Base-by-base conservation (phyloP, 2,797 vertebrate genomes). In the Balearica regulorum region DNA sequence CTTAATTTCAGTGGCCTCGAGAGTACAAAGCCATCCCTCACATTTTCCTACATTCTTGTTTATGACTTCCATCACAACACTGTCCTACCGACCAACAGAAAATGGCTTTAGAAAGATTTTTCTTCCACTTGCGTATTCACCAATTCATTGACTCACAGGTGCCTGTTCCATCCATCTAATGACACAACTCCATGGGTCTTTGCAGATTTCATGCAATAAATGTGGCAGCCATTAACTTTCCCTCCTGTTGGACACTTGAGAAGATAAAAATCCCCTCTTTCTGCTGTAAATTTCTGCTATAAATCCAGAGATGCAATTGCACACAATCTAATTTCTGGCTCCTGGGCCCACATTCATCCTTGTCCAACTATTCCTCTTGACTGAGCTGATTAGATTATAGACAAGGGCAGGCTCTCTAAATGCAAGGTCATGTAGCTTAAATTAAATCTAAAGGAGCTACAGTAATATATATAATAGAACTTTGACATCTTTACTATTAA, bases 271-370 rank as follows among this genome's bases (percentile, higher is more conserved):
- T 60, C 37, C 46, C 8, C 48, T 54, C 79, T 93, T 96, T 93
- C 87, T 83, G 54, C 82, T 58, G 90, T 83, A 92, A 94, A 97
- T 96, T 93, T 92, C 92, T 92, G 72, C 94, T 78, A 96, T 95
- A 96, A 93, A 96, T 97, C 94, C 89, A 90, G 87, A 91, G 76
- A 93, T 66, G 90, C 86, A 96, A 94, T 95, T 94, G 93, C 82
- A 88, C 82, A 73, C 84, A 93, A 96, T 96, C 90, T 93, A 91
- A 95, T 96, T 96, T 94, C 93, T 88, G 69, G 71, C 88, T 96
- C 51, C 87, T 76, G 55, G 94, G 76, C n/a, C 90, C 86, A 76
- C 58, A 95, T 96, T 91, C 82, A 92, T 94, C 84, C 76, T 91
- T 93, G 92, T 96, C 94, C 76, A 94, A 95, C 84, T 81, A 87